Evolutionary conservation across 1,140 invertebrate species (phyloP).

Genomic region (Drosophila pachea): DNA sequence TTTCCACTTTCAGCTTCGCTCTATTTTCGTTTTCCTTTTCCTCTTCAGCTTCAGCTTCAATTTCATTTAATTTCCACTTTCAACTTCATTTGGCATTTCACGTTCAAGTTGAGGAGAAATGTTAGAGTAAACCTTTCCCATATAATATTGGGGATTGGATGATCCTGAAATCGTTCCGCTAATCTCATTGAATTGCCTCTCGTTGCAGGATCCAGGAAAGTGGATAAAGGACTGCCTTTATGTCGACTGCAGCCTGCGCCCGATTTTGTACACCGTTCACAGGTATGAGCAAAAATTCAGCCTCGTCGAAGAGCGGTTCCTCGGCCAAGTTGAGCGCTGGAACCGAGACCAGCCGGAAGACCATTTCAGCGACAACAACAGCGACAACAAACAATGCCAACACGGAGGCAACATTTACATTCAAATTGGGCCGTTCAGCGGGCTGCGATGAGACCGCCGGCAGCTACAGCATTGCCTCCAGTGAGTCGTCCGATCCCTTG

Average conservation of each 20-base stretch:
- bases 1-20: too few relatives aligned
- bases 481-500: constrained; percentile 75
- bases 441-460: constrained; percentile 18
- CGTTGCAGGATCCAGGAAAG: too few relatives aligned
- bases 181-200: too few relatives aligned
- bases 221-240: constrained; percentile 32
- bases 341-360: constrained; percentile 58
- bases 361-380: constrained; percentile 40
- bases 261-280: constrained; percentile 60
- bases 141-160: too few relatives aligned
- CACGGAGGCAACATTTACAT: constrained; percentile 71
- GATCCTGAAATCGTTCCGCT: too few relatives aligned
- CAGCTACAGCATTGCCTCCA: constrained; percentile 58
- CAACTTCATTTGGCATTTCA: too few relatives aligned
- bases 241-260: constrained; percentile 69
- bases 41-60: too few relatives aligned
- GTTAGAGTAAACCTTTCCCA: too few relatives aligned
- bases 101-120: too few relatives aligned
- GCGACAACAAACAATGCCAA: constrained; percentile 50
- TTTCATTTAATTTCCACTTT: too few relatives aligned
- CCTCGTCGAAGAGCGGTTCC: constrained; percentile 47
- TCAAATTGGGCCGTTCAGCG: constrained; percentile 59
- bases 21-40: too few relatives aligned
- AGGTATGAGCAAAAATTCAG: constrained; percentile 29
- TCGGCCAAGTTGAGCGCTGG: constrained; percentile 57